Evolutionary conservation across 2,113 vertebrate genomes (phyloP).

Genomic region (Cyprinodon brontotheroides): DNA sequence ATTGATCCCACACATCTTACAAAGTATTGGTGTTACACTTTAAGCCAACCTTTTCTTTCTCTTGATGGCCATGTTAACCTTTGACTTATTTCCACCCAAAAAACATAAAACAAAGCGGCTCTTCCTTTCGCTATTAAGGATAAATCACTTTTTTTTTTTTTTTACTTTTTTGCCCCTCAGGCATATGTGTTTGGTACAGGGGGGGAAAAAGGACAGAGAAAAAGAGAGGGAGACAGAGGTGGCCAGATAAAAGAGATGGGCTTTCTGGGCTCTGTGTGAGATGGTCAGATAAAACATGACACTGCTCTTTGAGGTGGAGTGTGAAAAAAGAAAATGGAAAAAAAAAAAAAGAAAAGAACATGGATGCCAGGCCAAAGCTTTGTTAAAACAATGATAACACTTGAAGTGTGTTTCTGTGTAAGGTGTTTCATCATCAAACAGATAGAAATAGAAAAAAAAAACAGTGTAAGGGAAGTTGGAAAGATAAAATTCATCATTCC

Average conservation of each 20-base stretch:
- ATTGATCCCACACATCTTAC: slow-evolving; percentile 46
- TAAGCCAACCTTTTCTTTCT: slow-evolving; percentile 41
- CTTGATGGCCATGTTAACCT: slow-evolving; percentile 56
- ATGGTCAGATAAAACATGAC: slow-evolving; percentile 77
- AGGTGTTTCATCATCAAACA: slow-evolving; percentile 63
- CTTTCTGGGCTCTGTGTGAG: slow-evolving; percentile 57
- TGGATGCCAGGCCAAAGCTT: slow-evolving; percentile 61
- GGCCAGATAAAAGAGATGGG: slow-evolving; percentile 70
- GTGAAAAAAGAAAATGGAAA: slow-evolving; percentile 56
- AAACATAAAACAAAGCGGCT: slow-evolving; percentile 11
- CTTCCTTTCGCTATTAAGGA: slow-evolving; percentile 34
- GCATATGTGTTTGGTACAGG: slow-evolving; percentile 43
- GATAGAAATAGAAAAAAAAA: slow-evolving; percentile 18
- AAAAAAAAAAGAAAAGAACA: slow-evolving; percentile 49
- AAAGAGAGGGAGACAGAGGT: slow-evolving; percentile 61
- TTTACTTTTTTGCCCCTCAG: neutral
- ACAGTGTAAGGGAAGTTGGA: slow-evolving; percentile 4
- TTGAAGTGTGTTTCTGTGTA: slow-evolving; percentile 57
- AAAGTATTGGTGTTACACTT: slow-evolving; percentile 56
- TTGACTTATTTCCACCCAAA: slow-evolving; percentile 49
- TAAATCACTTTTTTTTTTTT: slow-evolving; percentile 19
- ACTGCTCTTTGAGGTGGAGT: slow-evolving; percentile 71
- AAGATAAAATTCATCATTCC: slow-evolving; percentile 22
- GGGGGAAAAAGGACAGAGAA: slow-evolving; percentile 46
- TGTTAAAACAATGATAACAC: slow-evolving; percentile 70